Evolutionary conservation across 2,797 vertebrate species (phyloP), one percentile per base, ranked within the genome.

Genomic region (Arremon brunneinucha): DNA sequence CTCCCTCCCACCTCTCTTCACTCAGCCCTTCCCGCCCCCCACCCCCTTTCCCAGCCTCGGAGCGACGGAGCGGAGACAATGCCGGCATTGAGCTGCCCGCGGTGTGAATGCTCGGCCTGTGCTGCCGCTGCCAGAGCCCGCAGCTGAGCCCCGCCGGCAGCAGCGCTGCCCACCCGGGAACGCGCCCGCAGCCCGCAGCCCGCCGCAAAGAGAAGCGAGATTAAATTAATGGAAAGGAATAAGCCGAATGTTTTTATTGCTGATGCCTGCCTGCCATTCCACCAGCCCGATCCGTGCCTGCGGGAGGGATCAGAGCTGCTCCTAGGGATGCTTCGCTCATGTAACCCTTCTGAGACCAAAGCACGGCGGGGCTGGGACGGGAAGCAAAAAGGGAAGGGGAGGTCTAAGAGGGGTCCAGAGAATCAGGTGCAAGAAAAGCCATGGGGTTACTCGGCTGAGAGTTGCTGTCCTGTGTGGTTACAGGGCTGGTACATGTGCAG

Each of bases 91-190:
- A 98, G 96, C 96, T 87, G 93, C 93, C 95, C 80, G 82, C 95
- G 88, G 91, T 81, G 94, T 98, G 98, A 98, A 98, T 98, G 75
- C 97, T 52, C 81, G 93, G 93, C 95, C 96, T 98, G 98, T 98
- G 95, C 96, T 94, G 85, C 93, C 79, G 67, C 92, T 93, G 96
- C 96, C 96, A 87, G 96, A 72, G 62, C 95, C 91, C 95, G 97
- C 97, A 98, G 98, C 97, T 98, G 97, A 98, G 96, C 96, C 93
- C 96, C 91, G 80, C 96, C 93, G 90, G 93, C 91, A 81, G 94
- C 95, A 93, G 92, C 94, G 67, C 97, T 87, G 95, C 96, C 95
- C 95, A 13, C 96, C 95, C 96, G 94, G 95, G 95, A 96, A 49
- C 69, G 74, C 85, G 93, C 94, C 86, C 67, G 28, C 81, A 59